phyloP scores from a whole-genome alignment of 1,140 invertebrate genomes.

The Pogonomyrmex californicus region DNA sequence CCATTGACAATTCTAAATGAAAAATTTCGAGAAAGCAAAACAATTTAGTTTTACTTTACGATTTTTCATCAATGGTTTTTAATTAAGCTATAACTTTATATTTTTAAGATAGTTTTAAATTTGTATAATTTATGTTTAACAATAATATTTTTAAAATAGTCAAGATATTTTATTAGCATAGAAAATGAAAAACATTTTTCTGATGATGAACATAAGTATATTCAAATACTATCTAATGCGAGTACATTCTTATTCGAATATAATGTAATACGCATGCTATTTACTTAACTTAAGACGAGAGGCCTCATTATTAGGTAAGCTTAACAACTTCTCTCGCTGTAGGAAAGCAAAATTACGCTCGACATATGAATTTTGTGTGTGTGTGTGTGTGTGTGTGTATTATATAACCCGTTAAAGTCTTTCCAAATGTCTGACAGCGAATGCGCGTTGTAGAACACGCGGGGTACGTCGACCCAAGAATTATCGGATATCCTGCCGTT shows the following conservation, averaged over 20 bases:
- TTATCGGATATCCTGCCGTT: slow-evolving; percentile 54
- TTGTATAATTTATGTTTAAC: not conserved
- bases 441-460: not conserved
- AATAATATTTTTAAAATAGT: not conserved
- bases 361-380: not conserved
- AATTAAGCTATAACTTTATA: not conserved
- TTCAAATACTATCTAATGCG: not conserved
- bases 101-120: not conserved
- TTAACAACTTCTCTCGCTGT: slow-evolving; percentile 24
- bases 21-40: not conserved
- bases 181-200: too few species aligned
- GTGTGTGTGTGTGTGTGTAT: not conserved
- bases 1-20: not conserved
- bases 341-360: slow-evolving; percentile 10
- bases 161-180: not conserved
- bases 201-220: not conserved
- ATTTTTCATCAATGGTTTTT: not conserved
- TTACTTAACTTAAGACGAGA: not conserved
- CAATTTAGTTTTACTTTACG: not conserved
- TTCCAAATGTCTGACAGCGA: slow-evolving; percentile 4
- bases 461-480: slow-evolving; percentile 7
- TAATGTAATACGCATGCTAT: not conserved
- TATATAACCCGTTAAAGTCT: slow-evolving; percentile 23
- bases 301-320: not conserved
- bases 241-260: not conserved